A percentile compares a stretch with the other conserved stretches of the same genome.
These are phyloP conservation scores for Muntiacus reevesi DNA, from an alignment of 2,113 vertebrate genomes.

Conservation along the genomic window DNA sequence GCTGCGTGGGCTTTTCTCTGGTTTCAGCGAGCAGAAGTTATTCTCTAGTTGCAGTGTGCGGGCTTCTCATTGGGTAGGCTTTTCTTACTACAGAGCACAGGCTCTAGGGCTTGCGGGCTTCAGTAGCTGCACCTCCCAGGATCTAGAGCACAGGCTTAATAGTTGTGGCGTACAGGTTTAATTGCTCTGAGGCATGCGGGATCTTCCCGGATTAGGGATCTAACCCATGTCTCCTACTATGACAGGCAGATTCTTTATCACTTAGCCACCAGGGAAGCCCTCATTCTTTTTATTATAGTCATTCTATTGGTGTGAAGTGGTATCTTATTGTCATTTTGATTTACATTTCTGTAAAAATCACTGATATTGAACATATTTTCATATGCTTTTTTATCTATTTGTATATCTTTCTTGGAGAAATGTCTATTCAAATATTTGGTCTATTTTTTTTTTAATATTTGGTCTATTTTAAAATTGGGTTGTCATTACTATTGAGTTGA, in stretches of 20 bases:
- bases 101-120: neutral
- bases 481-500: neutral
- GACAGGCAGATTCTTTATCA: neutral
- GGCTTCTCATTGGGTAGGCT: neutral
- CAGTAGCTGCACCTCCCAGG: neutral
- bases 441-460: neutral
- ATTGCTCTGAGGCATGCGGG: neutral
- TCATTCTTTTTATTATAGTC: neutral
- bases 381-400: neutral
- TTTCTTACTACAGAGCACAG: neutral
- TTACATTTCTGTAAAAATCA: neutral
- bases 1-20: neutral
- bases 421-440: neutral
- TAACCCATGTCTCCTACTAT: neutral
- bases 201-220: neutral
- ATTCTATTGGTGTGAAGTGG: neutral
- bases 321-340: neutral
- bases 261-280: neutral
- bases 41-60: neutral
- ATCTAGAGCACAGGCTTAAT: neutral
- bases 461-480: neutral
- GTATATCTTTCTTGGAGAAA: neutral
- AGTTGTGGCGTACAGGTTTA: neutral
- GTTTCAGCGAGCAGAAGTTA: neutral
- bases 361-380: neutral